Evolutionary conservation across 2,113 vertebrate species (phyloP).

Genomic region (Syrmaticus mikado): DNA sequence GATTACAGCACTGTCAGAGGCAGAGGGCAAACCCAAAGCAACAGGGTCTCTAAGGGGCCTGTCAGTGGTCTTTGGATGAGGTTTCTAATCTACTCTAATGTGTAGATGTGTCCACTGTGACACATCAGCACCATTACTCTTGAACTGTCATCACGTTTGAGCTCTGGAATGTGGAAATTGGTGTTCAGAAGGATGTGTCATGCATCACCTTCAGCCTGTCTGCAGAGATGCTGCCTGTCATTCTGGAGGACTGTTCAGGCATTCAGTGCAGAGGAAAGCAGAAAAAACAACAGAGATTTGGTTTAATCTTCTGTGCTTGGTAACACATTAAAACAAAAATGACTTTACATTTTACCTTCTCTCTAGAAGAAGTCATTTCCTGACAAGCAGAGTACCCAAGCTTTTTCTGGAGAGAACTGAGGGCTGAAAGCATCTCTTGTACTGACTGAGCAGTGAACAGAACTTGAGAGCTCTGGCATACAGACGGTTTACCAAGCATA

Average conservation of each 20-base stretch:
- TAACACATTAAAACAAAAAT: not conserved
- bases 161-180: not conserved
- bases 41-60: not conserved
- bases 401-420: not conserved
- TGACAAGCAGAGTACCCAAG: not conserved
- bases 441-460: not conserved
- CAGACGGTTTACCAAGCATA: not conserved
- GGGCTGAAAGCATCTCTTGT: not conserved
- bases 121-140: not conserved
- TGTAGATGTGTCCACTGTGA: not conserved
- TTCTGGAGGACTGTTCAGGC: not conserved
- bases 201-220: not conserved
- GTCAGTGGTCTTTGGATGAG: not conserved
- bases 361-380: not conserved
- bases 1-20: not conserved
- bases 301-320: not conserved
- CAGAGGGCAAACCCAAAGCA: not conserved
- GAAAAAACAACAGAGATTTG: not conserved
- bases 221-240: not conserved
- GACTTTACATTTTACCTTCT: not conserved
- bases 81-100: not conserved
- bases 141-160: accelerated
- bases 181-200: not conserved
- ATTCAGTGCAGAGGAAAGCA: not conserved
- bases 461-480: not conserved